Base-by-base conservation (phyloP, 2,113 vertebrate species). In the Cnemophilus loriae region DNA sequence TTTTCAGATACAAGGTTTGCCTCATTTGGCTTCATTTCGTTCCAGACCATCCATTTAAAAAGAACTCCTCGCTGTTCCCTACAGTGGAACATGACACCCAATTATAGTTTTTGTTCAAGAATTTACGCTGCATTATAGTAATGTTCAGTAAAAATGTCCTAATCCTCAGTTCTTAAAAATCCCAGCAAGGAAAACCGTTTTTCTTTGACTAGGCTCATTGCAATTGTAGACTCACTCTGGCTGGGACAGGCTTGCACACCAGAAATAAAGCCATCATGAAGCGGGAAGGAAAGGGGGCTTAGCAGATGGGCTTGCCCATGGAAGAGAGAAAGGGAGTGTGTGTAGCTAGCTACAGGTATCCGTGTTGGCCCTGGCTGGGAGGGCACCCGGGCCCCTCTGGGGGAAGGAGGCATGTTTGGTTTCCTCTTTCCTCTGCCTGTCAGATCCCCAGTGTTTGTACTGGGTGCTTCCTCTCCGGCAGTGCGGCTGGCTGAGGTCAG, bases 371-470 rank as follows among this genome's bases (percentile, higher is more conserved):
- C 9, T 15, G 27, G 17, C 1, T 5, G 35, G 53, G 24, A 80
- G 17, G 23, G 27, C n/a, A 63, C 13, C 16, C 0, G 0, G 8
- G 33, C 11, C 20, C 4, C 44, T 68, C 57, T 17, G 11, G 4
- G 33, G 6, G 6, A 35, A 59, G 20, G 32, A 28, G 11, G 21
- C 76, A 49, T 41, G 50, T 64, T 80, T 75, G 35, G 4, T 46
- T 81, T 75, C 77, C 44, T 81, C 32, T 24, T 46, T 81, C 68
- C 53, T 47, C 42, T 84, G 50, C 22, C 59, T 16, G 56, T 39
- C 76, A 26, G 28, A 41, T 47, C 11, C 14, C 26, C 50, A 19
- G 46, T 3, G 7, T 49, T 42, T 68, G 57, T 20, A 41, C 21
- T 6, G 3, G 4, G 7, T 35, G 30, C 68, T 84, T 11, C 32